These are phyloP conservation scores for Mechanitis messenoides DNA, from an alignment of 2,888 invertebrate genomes.

Conservation along the genomic window DNA sequence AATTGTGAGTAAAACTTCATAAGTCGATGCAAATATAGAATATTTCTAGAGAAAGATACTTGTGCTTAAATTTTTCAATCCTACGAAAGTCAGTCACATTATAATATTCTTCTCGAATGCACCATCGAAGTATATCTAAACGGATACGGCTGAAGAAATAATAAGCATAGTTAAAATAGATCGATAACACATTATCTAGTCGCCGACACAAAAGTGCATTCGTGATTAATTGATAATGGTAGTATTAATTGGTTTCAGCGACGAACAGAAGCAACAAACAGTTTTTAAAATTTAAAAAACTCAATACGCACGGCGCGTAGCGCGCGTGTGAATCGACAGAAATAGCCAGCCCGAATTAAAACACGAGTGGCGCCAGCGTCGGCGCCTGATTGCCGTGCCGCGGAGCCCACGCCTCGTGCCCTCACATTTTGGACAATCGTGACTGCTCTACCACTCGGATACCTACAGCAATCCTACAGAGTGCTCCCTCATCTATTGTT, in stretches of 20 bases:
- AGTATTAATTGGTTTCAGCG: conserved; percentile 21
- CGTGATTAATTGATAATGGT: not conserved
- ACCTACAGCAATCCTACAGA: too few species aligned
- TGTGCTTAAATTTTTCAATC: too few species aligned
- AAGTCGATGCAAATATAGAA: too few species aligned
- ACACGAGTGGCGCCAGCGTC: conserved; percentile 66
- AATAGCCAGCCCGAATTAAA: conserved; percentile 73
- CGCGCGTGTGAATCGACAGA: conserved; percentile 70
- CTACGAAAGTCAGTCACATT: not conserved
- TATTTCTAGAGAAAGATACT: too few species aligned
- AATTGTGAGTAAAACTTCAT: too few species aligned
- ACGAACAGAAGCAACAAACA: conserved; percentile 27
- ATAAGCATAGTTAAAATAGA: conserved; percentile 22
- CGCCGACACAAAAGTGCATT: not conserved
- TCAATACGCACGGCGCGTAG: conserved; percentile 55
- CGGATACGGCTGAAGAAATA: conserved; percentile 7
- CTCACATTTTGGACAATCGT: conserved; percentile 1
- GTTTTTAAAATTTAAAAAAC: conserved; percentile 56
- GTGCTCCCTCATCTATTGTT: too few species aligned
- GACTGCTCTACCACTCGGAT: too few species aligned
- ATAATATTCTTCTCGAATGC: not conserved
- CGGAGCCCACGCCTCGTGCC: conserved; percentile 36
- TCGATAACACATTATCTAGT: conserved; percentile 15
- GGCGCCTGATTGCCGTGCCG: conserved; percentile 58
- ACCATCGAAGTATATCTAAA: not conserved